Evolutionary conservation across 2,113 vertebrate species (phyloP).

Genomic region (Psittacara wagleri): DNA sequence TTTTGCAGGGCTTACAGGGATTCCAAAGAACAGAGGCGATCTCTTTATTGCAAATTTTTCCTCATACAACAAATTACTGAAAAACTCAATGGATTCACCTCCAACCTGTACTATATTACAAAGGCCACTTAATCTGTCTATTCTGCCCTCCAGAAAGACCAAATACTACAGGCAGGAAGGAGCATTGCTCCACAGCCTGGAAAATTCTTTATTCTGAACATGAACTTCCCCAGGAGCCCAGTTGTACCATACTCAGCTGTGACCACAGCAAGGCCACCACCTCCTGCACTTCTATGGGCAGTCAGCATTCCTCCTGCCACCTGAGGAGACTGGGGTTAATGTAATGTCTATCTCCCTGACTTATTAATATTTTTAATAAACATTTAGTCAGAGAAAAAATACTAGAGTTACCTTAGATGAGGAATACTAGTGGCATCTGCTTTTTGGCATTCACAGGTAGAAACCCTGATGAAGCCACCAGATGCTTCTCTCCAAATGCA

Average conservation of each 20-base stretch:
- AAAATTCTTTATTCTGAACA: background rate
- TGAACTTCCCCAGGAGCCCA: background rate
- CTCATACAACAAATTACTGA: background rate
- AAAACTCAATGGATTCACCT: background rate
- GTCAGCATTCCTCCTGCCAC: background rate
- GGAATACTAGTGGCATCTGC: background rate
- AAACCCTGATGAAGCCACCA: background rate
- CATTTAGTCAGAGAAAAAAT: background rate
- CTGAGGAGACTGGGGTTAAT: background rate
- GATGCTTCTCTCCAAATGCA: background rate
- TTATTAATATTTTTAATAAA: background rate
- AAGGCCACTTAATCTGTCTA: background rate
- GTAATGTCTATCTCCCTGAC: rapidly evolving
- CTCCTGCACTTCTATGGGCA: background rate
- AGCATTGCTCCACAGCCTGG: background rate
- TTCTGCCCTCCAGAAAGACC: background rate
- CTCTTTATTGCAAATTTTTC: background rate
- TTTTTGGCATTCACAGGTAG: background rate
- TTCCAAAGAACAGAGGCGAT: background rate
- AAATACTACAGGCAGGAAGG: background rate
- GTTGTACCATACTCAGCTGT: rapidly evolving
- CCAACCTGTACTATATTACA: background rate
- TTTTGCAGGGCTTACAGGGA: background rate
- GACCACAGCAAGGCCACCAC: background rate
- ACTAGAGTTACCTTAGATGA: background rate